Evolutionary conservation across 1,140 invertebrate species (phyloP).

Genomic region (Drosophila eugracilis): DNA sequence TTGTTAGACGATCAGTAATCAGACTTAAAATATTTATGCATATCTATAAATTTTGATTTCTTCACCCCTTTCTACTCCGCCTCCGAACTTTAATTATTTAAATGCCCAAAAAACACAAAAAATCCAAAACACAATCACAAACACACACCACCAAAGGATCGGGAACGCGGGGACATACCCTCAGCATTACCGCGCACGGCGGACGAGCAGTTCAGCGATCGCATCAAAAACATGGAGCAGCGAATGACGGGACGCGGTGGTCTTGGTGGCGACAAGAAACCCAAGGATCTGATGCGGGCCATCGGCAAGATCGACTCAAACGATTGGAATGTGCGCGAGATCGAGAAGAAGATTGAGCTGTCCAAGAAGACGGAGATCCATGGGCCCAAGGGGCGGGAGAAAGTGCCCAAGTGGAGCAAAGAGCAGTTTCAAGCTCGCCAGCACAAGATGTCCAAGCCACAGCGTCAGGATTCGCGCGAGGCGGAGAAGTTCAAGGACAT

Average conservation of each 20-base stretch:
- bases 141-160: slow-evolving; percentile 86
- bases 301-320: slow-evolving; percentile 95
- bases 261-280: slow-evolving; percentile 89
- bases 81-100: slow-evolving; percentile 15
- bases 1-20: slow-evolving; percentile 16
- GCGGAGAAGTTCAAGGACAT: slow-evolving; percentile 89
- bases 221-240: slow-evolving; percentile 89
- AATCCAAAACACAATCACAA: slow-evolving; percentile 17
- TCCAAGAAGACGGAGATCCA: slow-evolving; percentile 89
- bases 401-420: slow-evolving; percentile 95
- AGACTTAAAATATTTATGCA: slow-evolving; percentile 41
- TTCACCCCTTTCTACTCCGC: slow-evolving; percentile 40
- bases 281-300: slow-evolving; percentile 93
- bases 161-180: slow-evolving; percentile 87
- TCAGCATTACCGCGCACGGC: slow-evolving; percentile 86
- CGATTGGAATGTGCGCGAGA: slow-evolving; percentile 96
- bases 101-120: slow-evolving; percentile 35
- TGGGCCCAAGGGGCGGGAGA: slow-evolving; percentile 88
- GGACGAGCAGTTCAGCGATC: slow-evolving; percentile 90
- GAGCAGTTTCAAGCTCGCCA: slow-evolving; percentile 94
- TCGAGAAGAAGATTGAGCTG: slow-evolving; percentile 95
- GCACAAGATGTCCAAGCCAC: slow-evolving; percentile 89
- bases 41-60: slow-evolving; percentile 71
- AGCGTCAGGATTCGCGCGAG: slow-evolving; percentile 86
- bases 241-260: slow-evolving; percentile 85